Percentiles rank a stretch among this genome's conserved stretches.
These are phyloP conservation scores for Dendrocincla tyrannina DNA, from an alignment of 2,797 vertebrate genomes.

Conservation along the genomic window DNA sequence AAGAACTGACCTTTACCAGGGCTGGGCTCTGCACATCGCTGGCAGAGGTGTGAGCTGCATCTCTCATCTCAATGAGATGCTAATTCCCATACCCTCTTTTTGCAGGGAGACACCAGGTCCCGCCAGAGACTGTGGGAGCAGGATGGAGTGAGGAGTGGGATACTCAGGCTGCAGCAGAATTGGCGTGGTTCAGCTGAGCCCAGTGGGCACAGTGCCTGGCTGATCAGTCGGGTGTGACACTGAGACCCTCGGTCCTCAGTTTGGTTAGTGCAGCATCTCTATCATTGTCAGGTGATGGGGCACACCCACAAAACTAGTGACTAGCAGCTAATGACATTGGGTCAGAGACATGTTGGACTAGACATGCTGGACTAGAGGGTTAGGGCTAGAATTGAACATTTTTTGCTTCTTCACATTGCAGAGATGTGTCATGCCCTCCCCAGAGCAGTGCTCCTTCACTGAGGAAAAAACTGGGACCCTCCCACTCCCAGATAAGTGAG, in stretches of 20 bases:
- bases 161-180: background rate
- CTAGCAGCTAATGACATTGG: background rate
- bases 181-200: background rate
- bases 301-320: background rate
- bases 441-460: fast-evolving
- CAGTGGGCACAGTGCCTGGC: fast-evolving
- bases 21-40: background rate
- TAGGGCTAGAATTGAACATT: background rate
- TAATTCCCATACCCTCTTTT: background rate
- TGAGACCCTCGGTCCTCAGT: fast-evolving
- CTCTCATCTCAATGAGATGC: conserved; percentile 6
- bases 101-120: background rate
- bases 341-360: background rate
- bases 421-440: background rate
- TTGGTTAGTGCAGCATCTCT: background rate
- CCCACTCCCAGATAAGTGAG: fast-evolving
- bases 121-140: fast-evolving
- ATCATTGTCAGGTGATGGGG: fast-evolving
- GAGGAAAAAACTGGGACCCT: background rate
- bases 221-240: background rate
- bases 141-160: background rate
- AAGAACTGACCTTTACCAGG: background rate
- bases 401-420: background rate
- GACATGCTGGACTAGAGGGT: background rate
- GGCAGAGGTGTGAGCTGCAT: background rate